Percentiles rank a stretch among this genome's conserved stretches.
These are phyloP conservation scores for Parnassius orleans DNA, from an alignment of 2,888 invertebrate genomes.

Conservation along the genomic window DNA sequence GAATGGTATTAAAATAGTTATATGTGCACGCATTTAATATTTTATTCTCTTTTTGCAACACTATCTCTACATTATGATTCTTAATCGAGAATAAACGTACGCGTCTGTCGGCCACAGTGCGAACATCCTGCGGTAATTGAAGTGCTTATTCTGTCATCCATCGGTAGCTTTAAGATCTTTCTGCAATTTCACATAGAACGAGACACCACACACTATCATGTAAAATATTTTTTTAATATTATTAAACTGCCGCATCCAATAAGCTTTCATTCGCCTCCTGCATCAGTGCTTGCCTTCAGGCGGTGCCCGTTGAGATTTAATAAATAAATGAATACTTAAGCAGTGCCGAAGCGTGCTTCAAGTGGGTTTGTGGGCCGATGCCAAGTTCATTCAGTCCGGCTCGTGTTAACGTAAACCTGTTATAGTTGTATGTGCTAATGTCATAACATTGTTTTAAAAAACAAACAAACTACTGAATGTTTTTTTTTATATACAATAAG, in stretches of 20 bases:
- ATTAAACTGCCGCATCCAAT: constrained; percentile 45
- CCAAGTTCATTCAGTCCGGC: constrained; percentile 62
- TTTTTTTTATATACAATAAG: too few species aligned
- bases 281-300: constrained; percentile 25
- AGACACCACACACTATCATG: too few species aligned
- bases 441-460: not conserved
- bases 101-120: too few species aligned
- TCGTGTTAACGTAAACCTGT: constrained; percentile 24
- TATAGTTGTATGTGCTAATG: constrained; percentile 4
- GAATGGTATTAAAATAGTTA: too few species aligned
- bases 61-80: too few species aligned
- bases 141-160: too few species aligned
- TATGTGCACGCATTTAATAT: too few species aligned
- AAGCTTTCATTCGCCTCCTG: constrained; percentile 43
- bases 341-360: constrained; percentile 35
- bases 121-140: too few species aligned
- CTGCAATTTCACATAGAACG: too few species aligned
- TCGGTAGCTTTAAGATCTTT: too few species aligned
- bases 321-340: constrained; percentile 52
- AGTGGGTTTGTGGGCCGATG: constrained; percentile 60
- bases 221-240: not conserved
- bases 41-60: too few species aligned
- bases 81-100: too few species aligned
- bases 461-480: not conserved
- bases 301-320: constrained; percentile 23